Conservation (phyloP, 2,888 invertebrate species). For the Chloroclysta siterata region DNA sequence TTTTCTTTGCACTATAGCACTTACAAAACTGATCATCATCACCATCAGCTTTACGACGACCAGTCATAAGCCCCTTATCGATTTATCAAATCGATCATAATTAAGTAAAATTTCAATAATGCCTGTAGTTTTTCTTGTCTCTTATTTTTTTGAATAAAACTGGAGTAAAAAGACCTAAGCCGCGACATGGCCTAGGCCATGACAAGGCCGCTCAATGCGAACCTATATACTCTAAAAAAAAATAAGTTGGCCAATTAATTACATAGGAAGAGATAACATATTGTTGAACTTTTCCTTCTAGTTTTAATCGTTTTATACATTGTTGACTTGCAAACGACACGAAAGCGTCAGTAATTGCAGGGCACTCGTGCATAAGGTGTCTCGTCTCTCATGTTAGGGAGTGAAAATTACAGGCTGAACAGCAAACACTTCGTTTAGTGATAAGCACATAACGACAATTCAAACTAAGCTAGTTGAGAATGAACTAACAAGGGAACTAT, state of each 20-base stretch:
- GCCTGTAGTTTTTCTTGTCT: too few relatives aligned
- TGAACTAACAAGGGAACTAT: conserved; percentile 67
- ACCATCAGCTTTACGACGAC: too few relatives aligned
- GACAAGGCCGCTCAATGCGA: neutral
- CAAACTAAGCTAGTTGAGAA: conserved; percentile 43
- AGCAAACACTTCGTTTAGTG: conserved; percentile 59
- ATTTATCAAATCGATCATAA: too few relatives aligned
- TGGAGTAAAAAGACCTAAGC: neutral
- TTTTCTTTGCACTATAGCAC: too few relatives aligned
- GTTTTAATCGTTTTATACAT: conserved; percentile 32
- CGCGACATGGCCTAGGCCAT: neutral
- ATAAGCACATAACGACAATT: conserved; percentile 52
- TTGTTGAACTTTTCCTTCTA: conserved; percentile 16
- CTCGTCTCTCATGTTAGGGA: conserved; percentile 55
- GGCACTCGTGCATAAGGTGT: conserved; percentile 43
- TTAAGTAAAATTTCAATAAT: too few relatives aligned
- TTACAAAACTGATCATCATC: too few relatives aligned
- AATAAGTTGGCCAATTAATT: conserved; percentile 13
- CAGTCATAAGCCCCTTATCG: too few relatives aligned
- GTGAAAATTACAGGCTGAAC: conserved; percentile 70
- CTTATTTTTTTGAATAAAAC: neutral
- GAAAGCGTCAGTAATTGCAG: conserved; percentile 51
- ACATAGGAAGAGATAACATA: conserved; percentile 21
- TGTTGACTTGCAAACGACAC: conserved; percentile 46
- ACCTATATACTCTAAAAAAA: neutral